Evolutionary conservation across 2,888 invertebrate genomes (phyloP), one percentile per base, ranked within the genome.

Genomic region (Zhuqinia jingwanae): DNA sequence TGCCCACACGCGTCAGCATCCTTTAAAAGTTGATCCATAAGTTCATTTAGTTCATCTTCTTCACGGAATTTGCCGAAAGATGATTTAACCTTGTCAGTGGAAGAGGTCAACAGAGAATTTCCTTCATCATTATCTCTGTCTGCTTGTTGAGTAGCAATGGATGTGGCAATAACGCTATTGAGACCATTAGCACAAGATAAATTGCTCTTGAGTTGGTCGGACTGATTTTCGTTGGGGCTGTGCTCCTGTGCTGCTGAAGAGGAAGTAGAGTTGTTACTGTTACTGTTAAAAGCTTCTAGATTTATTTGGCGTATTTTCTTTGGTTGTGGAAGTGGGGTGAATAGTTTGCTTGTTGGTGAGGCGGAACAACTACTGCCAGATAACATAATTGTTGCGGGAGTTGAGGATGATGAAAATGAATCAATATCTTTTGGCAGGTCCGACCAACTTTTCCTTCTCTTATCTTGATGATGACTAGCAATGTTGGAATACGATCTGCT

Each of bases 11-110:
- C 88, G 83, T 90, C 89, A 15, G 96, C 95, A 93, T 96, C 96
- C 91, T 94, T 94, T 13, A 96, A 96, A 87, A 96, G 93, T 92
- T 95, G 95, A 91, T 95, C 95, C 76, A 96, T 93, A 50, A 96
- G 94, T 91, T 96, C 95, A 92, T 96, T 95, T 92, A 96, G 92
- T 87, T 94, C 93, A 92, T 92, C 93, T 93, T 92, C 94, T 22
- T 86, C 82, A 42, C 63, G 50, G 36, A 45, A 82, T 36, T 47
- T 70, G 0, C n/a, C 47, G 1, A 27, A 65, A 22, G 88, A 76
- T 30, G 83, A 68, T 80, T 63, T 78, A 65, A 75, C 79, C 80
- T 65, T 84, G 77, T 76, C 77, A 50, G 78, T 47, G 15, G 65
- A 27, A 36, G 70, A 25, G 63, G 80, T 75, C 80, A 68, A 6